Base-by-base conservation (phyloP, 1,140 invertebrate genomes). In the Lepidurus apus region DNA sequence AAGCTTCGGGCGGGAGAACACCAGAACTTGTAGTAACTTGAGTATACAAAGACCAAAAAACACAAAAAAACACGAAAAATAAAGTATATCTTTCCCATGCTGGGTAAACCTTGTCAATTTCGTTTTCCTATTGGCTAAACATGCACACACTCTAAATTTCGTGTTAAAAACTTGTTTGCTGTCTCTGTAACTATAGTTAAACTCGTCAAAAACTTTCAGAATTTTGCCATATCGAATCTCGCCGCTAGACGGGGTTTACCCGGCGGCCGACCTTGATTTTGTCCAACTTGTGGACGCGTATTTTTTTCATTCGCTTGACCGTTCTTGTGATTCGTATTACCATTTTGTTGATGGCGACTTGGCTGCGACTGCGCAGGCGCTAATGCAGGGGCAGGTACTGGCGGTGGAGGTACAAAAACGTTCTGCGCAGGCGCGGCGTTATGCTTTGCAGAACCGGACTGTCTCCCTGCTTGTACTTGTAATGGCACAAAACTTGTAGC, bases 1-100 rank as follows among this genome's bases (percentile, higher is more conserved):
- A 87, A 77, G 13, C 73, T 74, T 79, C 78, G 75, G 43, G 24
- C 53, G 9, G 78, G 65, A 17, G 73, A 79, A 21, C 78, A 73
- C 26, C 53, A 65, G 53, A 65, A 65, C 53, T 65, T 65, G 53
- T 65, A 65, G 53, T 65, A 65, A 65, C 53, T n/a, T 65, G n/a
- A 65, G 53, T 65, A 65, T 65, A 65, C 53, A 65, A 65, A 65
- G 53, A 65, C 53, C 17, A 65, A 65, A 21, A 65, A 65, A 65
- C n/a, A 65, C 53, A 47, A 47, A 65, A 13, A 65, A 13, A 65
- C 53, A 21, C 34, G 34, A 34, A 65, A 65, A 65, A 65, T 65
- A 65, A 13, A 65, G 13, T 65, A n/a, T 65, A 65, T 65, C 53
- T 65, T 65, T 65, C 13, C 21, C 53, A 65, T 21, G 21, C 9